Evolutionary conservation across 30 jellyfish, hydroid and myxozoan genomes (phyloP).

Genomic region (Phacellophora camtschatica): DNA sequence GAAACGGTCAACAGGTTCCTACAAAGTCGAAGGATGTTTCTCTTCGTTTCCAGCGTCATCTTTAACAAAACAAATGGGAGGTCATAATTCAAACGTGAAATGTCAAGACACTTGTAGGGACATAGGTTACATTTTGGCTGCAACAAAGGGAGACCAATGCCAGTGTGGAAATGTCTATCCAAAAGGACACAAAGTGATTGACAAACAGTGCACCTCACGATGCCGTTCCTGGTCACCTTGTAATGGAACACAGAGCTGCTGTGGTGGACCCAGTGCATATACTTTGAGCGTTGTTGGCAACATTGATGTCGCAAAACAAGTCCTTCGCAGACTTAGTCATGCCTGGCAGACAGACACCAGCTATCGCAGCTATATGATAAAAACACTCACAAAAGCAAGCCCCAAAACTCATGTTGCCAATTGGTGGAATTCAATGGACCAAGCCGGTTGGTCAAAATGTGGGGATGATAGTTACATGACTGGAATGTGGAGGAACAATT

Average conservation of each 20-base stretch:
- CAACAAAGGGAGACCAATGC: conserved; percentile 2
- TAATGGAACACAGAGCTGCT: neutral
- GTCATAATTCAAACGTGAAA: neutral
- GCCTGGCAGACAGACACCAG: neutral
- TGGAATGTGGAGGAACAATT: neutral
- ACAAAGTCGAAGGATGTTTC: neutral
- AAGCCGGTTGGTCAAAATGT: neutral
- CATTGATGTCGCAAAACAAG: neutral
- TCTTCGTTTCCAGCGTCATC: neutral
- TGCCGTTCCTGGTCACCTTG: neutral
- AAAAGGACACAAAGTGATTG: neutral
- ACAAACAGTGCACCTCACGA: neutral
- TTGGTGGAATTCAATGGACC: neutral
- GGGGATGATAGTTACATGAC: neutral
- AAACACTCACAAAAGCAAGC: neutral
- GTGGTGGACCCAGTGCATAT: conserved; percentile 1
- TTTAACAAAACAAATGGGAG: neutral
- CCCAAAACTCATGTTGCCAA: neutral
- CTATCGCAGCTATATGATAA: neutral
- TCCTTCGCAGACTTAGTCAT: neutral
- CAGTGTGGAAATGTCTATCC: conserved; percentile 20
- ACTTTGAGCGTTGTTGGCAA: conserved; percentile 30
- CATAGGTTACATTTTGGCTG: conserved; percentile 13
- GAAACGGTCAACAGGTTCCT: neutral
- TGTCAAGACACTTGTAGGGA: neutral